phyloP scores from a whole-genome alignment of 2,888 invertebrate genomes.

The Nymphalis urticae region DNA sequence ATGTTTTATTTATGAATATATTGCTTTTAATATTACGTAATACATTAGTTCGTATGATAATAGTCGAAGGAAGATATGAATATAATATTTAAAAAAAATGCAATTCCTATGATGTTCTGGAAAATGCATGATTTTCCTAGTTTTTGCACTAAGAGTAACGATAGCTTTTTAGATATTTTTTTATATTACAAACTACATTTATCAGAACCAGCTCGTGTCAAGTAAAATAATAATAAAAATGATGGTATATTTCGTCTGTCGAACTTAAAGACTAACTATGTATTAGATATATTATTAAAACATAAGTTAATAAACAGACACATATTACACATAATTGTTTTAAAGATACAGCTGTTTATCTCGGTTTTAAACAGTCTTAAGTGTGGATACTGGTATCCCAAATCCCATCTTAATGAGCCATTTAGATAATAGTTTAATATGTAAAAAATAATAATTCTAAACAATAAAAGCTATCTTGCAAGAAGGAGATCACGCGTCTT shows the following conservation, averaged over 20 bases:
- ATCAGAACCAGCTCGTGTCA: not conserved
- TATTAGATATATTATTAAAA: constrained; percentile 2
- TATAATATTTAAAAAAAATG: too few relatives aligned
- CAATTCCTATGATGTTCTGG: too few relatives aligned
- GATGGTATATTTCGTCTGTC: constrained; percentile 2
- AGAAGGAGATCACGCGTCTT: constrained; percentile 45
- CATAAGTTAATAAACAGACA: constrained; percentile 6
- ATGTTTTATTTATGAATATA: too few relatives aligned
- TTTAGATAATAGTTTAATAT: not conserved
- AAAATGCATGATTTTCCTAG: too few relatives aligned
- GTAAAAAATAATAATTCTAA: constrained; percentile 9
- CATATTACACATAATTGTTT: constrained; percentile 1
- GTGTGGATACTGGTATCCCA: not conserved
- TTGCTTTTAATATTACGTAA: too few relatives aligned
- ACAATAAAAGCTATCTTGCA: not conserved
- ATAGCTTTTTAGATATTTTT: too few relatives aligned
- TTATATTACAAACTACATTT: not conserved
- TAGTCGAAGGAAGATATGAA: too few relatives aligned
- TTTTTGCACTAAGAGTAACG: too few relatives aligned
- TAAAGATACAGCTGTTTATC: constrained; percentile 5
- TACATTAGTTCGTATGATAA: too few relatives aligned
- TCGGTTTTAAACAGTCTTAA: not conserved
- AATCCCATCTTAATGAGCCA: not conserved
- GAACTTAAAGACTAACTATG: constrained; percentile 10
- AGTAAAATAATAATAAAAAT: not conserved